A percentile compares a stretch with the other conserved stretches of the same genome.
phyloP scores from a whole-genome alignment of 2,888 invertebrate genomes.

The Chromoteleia sp. region DNA sequence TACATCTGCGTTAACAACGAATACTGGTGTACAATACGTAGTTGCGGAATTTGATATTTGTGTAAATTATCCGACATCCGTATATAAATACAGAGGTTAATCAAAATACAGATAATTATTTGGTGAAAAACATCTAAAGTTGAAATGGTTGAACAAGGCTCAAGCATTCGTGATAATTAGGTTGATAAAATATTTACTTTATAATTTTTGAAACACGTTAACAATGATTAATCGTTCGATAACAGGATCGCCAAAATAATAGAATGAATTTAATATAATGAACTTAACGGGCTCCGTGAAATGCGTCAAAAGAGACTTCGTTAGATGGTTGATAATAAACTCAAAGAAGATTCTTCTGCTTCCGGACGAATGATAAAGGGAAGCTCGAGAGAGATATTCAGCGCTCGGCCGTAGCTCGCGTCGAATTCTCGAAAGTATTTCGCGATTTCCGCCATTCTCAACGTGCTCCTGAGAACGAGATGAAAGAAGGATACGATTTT shows the following conservation, averaged over 20 bases:
- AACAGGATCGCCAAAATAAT: constrained; percentile 2
- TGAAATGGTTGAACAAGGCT: too few species aligned
- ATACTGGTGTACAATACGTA: too few species aligned
- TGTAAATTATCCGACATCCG: too few species aligned
- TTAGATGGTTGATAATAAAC: constrained; percentile 40
- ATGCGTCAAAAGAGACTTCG: constrained; percentile 36
- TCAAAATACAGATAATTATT: too few species aligned
- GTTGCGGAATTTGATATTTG: too few species aligned
- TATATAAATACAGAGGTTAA: too few species aligned
- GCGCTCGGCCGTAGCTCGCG: constrained; percentile 32
- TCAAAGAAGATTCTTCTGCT: constrained; percentile 46
- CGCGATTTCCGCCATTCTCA: constrained; percentile 24
- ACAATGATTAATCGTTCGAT: constrained; percentile 9
- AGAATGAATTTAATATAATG: constrained; percentile 5
- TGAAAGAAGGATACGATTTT: constrained; percentile 45
- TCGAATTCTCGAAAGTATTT: constrained; percentile 57
- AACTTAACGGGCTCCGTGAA: constrained; percentile 15
- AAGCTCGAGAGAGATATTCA: constrained; percentile 37
- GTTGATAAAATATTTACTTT: neutral
- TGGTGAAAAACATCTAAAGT: too few species aligned
- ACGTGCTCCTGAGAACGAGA: constrained; percentile 31
- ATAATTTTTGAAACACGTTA: constrained; percentile 1
- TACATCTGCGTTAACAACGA: too few species aligned
- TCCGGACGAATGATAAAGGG: constrained; percentile 20
- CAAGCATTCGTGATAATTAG: too few species aligned